These are phyloP conservation scores for Piscicola geometra DNA, from an alignment of 2,888 invertebrate species.

Conservation along the genomic window DNA sequence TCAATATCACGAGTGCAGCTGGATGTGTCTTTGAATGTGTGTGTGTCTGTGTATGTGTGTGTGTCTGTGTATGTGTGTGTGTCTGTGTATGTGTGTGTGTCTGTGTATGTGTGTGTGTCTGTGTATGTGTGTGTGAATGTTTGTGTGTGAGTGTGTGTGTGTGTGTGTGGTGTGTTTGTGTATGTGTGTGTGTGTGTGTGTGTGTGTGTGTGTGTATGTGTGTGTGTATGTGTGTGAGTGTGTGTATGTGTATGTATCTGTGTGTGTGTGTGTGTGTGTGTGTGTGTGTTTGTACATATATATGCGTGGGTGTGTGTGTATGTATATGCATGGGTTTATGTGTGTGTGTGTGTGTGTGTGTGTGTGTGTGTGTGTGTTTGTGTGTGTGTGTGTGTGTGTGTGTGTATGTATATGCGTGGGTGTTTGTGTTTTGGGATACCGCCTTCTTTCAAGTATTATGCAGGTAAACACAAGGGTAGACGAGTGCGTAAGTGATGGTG, in stretches of 20 bases:
- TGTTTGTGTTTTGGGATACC: no score
- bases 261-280: conserved; percentile 20
- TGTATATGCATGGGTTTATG: background rate
- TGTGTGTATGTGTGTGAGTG: conserved; percentile 6
- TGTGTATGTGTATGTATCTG: conserved; percentile 12
- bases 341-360: background rate
- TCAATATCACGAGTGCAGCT: conserved; percentile 3
- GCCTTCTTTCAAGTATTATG: no score
- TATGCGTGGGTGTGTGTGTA: conserved; percentile 8
- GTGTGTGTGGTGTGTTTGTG: conserved; percentile 13
- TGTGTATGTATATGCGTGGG: no score
- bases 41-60: conserved; percentile 20
- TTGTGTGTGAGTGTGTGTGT: conserved; percentile 10
- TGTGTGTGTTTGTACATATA: background rate
- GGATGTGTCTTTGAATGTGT: background rate
- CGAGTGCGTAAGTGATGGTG: no score
- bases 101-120: conserved; percentile 24
- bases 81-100: conserved; percentile 24
- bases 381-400: no score
- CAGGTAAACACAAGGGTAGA: no score
- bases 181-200: conserved; percentile 16
- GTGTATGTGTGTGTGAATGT: background rate
- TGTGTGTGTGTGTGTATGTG: background rate
- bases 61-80: background rate
- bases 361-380: background rate